These are phyloP conservation scores for Cartodere bifasciata DNA, from an alignment of 2,888 invertebrate species.

Conservation along the genomic window DNA sequence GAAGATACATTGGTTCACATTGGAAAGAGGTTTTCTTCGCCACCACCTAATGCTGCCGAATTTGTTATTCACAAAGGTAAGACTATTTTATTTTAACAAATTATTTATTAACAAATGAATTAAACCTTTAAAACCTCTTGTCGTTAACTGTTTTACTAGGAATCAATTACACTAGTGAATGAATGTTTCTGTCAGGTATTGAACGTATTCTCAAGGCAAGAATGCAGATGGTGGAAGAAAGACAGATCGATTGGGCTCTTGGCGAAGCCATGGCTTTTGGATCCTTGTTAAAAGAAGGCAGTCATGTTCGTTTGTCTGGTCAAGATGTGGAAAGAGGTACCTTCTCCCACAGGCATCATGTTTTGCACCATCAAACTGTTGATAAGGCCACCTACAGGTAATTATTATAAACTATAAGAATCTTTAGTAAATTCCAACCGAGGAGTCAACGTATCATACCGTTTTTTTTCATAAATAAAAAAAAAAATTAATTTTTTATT, in stretches of 20 bases:
- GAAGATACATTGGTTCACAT: conserved; percentile 52
- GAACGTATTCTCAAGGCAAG: conserved; percentile 34
- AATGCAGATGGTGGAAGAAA: conserved; percentile 41
- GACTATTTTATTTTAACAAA: too few relatives aligned
- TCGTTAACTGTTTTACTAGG: too few relatives aligned
- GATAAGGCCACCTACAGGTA: conserved; percentile 44
- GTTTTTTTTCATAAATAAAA: too few relatives aligned
- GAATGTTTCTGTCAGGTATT: conserved; percentile 13
- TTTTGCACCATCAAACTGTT: conserved; percentile 64
- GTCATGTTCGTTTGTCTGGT: conserved; percentile 63
- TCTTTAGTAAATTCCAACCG: background rate
- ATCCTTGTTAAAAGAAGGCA: conserved; percentile 58
- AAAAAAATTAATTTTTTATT: conserved; percentile 22
- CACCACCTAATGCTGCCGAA: conserved; percentile 46
- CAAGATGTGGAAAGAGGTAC: conserved; percentile 77
- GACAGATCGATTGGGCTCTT: conserved; percentile 66
- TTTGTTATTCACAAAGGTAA: conserved; percentile 41
- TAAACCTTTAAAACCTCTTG: too few relatives aligned
- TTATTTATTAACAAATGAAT: too few relatives aligned
- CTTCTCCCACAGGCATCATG: conserved; percentile 66
- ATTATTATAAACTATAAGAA: background rate
- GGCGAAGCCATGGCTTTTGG: conserved; percentile 70
- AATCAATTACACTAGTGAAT: too few relatives aligned
- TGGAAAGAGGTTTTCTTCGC: conserved; percentile 48
- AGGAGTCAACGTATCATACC: too few relatives aligned